Evolutionary conservation across 2,113 vertebrate genomes (phyloP), one percentile per base, ranked within the genome.

Genomic region (Gymnocephalus cernua): DNA sequence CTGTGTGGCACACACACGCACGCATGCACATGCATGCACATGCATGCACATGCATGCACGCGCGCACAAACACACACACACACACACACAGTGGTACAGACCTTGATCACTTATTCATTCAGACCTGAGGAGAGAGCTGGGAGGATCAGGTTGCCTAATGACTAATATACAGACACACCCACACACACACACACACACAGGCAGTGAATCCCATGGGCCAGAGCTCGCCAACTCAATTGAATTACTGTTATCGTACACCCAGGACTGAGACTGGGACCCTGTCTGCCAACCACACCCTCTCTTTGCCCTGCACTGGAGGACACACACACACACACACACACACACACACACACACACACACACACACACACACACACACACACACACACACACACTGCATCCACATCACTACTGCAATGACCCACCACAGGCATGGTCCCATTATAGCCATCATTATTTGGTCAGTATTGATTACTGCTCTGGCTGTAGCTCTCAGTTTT

Each of bases 81-180:
- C 35, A 69, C 21, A 58, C 71, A 66, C 61, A 80, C 8, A 7
- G 64, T 58, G 4, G 25, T 64, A 62, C 50, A 79, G 82, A 79
- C 76, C 86, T 80, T 89, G 83, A 93, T 91, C 83, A 92, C 90
- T 90, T 91, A 90, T 93, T 92, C 45, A 91, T 91, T 88, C 77
- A 86, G 81, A 80, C 83, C 80, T 80, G 80, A 79, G 81, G 68
- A 91, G 77, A 64, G 83, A 89, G 86, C 54, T 32, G 47, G 66
- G 64, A 70, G 80, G 88, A 88, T 93, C 81, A 87, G 78, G 86
- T 91, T 91, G 66, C 90, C 74, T 79, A 83, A 90, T 85, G 78
- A 81, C 77, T 69, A 70, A 83, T 74, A 85, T 25, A 82, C 79
- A 77, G 71, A 69, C 84, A 73, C 57, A 65, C 50, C 58, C 45